phyloP scores from a whole-genome alignment of 2,113 vertebrate species.

The Indicator indicator region DNA sequence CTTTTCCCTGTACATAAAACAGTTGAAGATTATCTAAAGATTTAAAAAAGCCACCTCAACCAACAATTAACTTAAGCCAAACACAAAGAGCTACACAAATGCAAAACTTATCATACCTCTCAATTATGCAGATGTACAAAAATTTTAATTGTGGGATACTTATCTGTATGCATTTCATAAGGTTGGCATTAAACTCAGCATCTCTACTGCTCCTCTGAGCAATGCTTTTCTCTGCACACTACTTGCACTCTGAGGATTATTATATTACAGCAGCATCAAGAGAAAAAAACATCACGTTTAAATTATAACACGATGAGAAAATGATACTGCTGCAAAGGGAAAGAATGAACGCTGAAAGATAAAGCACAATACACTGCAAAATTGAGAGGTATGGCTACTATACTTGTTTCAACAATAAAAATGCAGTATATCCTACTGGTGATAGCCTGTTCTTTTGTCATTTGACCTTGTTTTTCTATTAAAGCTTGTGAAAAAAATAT shows the following conservation, averaged over 20 bases:
- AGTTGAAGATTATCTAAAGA: background rate
- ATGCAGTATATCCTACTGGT: background rate
- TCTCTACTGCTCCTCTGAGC: background rate
- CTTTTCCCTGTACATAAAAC: background rate
- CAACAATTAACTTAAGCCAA: background rate
- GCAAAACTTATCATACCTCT: background rate
- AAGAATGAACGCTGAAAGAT: background rate
- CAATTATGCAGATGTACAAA: background rate
- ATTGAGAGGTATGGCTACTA: background rate
- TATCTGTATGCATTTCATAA: background rate
- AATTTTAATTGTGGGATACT: background rate
- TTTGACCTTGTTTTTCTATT: background rate
- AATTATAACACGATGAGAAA: background rate
- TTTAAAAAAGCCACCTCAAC: background rate
- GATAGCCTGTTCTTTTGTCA: background rate
- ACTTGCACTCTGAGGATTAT: background rate
- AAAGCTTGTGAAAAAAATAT: constrained; percentile 13
- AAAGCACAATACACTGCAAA: background rate
- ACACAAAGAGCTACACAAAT: background rate
- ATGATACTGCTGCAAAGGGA: background rate
- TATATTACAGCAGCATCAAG: background rate
- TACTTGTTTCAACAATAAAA: constrained; percentile 10
- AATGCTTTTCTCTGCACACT: background rate
- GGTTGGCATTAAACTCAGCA: background rate
- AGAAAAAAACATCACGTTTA: background rate